A percentile compares a stretch with the other conserved stretches of the same genome.
Conservation (phyloP, 2,888 invertebrate genomes). For the Tipula unca region DNA sequence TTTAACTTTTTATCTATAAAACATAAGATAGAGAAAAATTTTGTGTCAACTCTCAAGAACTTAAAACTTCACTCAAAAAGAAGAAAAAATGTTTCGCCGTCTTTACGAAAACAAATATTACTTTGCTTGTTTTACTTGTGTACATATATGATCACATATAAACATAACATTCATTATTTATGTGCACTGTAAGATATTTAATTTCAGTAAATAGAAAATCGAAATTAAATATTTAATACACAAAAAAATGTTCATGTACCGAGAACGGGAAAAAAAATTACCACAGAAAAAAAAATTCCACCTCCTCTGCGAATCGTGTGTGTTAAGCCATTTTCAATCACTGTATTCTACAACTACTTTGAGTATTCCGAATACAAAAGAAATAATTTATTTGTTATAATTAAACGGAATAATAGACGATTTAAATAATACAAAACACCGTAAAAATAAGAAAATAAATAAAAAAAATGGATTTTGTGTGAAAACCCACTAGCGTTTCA, state of each 20-base stretch:
- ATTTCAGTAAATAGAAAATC: neutral
- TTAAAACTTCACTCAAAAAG: neutral
- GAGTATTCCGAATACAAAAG: neutral
- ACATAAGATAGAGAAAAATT: neutral
- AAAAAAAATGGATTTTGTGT: neutral
- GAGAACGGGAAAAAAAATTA: neutral
- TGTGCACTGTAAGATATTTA: neutral
- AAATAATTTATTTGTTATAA: neutral
- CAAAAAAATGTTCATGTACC: neutral
- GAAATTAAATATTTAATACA: neutral
- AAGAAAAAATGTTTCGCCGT: neutral
- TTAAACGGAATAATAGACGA: neutral
- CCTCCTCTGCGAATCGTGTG: neutral
- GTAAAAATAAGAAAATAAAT: neutral
- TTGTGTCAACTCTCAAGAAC: neutral
- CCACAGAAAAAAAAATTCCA: neutral
- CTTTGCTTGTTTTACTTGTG: neutral
- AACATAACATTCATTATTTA: neutral
- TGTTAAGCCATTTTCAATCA: neutral
- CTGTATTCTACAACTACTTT: neutral
- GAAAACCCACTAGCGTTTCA: neutral
- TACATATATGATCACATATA: neutral
- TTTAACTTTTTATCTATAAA: neutral
- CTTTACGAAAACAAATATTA: neutral
- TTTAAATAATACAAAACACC: neutral